A percentile compares a stretch with the other conserved stretches of the same genome.
Evolutionary conservation across 2,113 vertebrate genomes (phyloP).

Genomic region (Cottus gobio): DNA sequence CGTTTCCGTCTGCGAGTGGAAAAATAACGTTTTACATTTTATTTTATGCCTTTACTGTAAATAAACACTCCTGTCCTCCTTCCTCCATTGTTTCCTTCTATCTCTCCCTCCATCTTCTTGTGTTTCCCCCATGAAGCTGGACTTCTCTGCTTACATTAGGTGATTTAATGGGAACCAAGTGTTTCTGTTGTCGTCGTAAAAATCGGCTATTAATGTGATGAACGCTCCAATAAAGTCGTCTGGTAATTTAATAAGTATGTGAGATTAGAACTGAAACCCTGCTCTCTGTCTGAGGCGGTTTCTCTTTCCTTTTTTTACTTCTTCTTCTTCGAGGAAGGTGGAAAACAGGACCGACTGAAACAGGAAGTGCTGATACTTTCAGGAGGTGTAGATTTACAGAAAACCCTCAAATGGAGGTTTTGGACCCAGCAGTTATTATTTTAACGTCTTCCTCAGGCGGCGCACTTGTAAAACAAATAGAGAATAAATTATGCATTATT

Average conservation of each 20-base stretch:
- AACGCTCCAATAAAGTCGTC: conserved; percentile 52
- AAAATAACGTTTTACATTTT: too few species aligned
- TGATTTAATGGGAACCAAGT: conserved; percentile 61
- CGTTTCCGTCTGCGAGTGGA: conserved; percentile 16
- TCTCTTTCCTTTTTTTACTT: too few species aligned
- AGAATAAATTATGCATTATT: conserved; percentile 30
- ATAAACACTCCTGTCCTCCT: conserved; percentile 65
- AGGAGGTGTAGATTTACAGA: conserved; percentile 63
- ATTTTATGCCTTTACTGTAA: conserved; percentile 31
- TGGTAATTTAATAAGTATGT: conserved; percentile 59
- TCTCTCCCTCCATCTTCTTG: conserved; percentile 38
- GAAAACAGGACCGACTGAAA: background rate
- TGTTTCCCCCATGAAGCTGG: conserved; percentile 27
- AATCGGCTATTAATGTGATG: conserved; percentile 60
- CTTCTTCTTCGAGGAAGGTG: too few species aligned
- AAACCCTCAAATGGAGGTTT: conserved; percentile 35
- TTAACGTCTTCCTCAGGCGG: conserved; percentile 33
- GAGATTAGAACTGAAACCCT: conserved; percentile 40
- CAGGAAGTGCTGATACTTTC: conserved; percentile 67
- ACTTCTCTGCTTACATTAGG: conserved; percentile 54
- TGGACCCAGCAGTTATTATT: conserved; percentile 7
- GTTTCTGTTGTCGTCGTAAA: conserved; percentile 58
- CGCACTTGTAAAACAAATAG: conserved; percentile 21
- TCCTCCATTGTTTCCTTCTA: conserved; percentile 46
- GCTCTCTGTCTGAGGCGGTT: background rate